Evolutionary conservation across 1,140 invertebrate genomes (phyloP).

Genomic region (Drosophila bocqueti): DNA sequence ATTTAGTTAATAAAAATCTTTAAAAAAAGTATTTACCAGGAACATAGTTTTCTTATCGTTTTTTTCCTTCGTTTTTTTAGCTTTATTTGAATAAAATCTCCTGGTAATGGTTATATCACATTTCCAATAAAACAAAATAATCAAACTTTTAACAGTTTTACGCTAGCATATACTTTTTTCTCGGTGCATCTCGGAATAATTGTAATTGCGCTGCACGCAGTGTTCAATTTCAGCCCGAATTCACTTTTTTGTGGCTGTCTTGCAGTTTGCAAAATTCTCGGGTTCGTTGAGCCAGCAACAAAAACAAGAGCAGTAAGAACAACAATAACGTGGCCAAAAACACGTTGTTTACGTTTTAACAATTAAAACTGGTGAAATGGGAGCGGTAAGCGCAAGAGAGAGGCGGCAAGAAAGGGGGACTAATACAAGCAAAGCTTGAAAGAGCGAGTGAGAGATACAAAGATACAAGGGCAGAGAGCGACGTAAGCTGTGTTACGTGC

Average conservation of each 20-base stretch:
- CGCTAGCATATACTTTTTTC: constrained; percentile 4
- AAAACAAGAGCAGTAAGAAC: constrained; percentile 9
- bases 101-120: neutral
- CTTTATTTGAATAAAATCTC: neutral
- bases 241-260: constrained; percentile 56
- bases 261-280: constrained; percentile 61
- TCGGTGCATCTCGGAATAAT: constrained; percentile 16
- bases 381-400: neutral
- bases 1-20: neutral
- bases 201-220: constrained; percentile 54
- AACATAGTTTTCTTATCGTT: neutral
- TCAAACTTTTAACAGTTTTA: neutral
- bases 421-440: constrained; percentile 20
- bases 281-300: constrained; percentile 48
- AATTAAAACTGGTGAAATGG: constrained; percentile 67
- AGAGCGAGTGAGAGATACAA: neutral
- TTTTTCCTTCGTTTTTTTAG: neutral
- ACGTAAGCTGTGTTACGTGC: constrained; percentile 28
- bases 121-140: neutral
- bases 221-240: constrained; percentile 56
- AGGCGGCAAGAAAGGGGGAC: constrained; percentile 12
- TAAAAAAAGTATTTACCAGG: neutral
- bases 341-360: constrained; percentile 78
- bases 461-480: constrained; percentile 1
- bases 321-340: constrained; percentile 39